Conservation (phyloP, 2,113 vertebrate genomes). For the Ctenodactylus gundi region DNA sequence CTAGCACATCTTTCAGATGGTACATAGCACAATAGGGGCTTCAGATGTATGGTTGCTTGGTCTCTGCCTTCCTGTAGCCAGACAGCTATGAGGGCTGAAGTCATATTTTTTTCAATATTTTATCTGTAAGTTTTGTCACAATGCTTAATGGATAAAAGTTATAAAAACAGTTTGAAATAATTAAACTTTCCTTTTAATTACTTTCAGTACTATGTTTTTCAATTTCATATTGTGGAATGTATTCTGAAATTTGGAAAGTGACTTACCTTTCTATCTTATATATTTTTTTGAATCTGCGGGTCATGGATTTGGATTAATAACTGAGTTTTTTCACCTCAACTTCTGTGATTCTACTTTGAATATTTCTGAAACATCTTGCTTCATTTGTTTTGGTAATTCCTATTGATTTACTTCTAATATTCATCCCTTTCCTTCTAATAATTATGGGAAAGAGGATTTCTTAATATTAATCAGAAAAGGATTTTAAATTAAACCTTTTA, state of each 20-base stretch:
- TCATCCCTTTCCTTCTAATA: background rate
- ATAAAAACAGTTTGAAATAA: background rate
- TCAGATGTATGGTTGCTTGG: background rate
- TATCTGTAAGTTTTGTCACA: background rate
- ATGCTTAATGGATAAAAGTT: background rate
- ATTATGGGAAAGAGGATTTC: background rate
- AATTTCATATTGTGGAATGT: background rate
- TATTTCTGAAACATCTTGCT: background rate
- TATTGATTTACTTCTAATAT: conserved; percentile 27
- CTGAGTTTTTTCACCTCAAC: background rate
- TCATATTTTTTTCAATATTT: background rate
- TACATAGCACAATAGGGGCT: background rate
- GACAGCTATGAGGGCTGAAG: background rate
- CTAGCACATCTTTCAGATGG: background rate
- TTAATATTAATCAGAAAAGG: background rate
- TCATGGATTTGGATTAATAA: background rate
- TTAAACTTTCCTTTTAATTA: background rate
- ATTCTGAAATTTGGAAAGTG: background rate
- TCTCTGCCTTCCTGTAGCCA: background rate
- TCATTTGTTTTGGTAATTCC: conserved; percentile 4
- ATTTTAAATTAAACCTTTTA: background rate
- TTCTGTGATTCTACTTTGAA: background rate
- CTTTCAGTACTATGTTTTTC: background rate
- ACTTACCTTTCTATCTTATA: background rate
- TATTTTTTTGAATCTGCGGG: background rate